phyloP scores from a whole-genome alignment of 2,113 vertebrate species.

The Macrotis lagotis region DNA sequence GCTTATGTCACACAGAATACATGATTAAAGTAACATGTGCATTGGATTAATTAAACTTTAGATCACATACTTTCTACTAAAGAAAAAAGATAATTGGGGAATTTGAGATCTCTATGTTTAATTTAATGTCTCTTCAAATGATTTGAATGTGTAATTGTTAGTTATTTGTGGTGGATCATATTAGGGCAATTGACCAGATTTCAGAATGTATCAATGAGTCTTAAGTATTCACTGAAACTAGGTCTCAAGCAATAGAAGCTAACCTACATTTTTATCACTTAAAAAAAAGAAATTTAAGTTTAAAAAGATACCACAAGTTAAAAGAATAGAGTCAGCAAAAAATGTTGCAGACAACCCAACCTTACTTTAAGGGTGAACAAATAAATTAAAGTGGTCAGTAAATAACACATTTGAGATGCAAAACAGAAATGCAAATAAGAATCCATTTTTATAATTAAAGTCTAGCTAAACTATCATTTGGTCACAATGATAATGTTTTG shows the following conservation, averaged over 20 bases:
- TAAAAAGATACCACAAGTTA: slow-evolving; percentile 35
- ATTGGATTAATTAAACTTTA: slow-evolving; percentile 54
- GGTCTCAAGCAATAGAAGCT: slow-evolving; percentile 78
- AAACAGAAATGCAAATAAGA: slow-evolving; percentile 81
- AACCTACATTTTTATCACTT: slow-evolving; percentile 77
- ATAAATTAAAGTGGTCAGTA: slow-evolving; percentile 77
- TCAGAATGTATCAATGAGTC: slow-evolving; percentile 80
- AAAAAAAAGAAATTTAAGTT: slow-evolving; percentile 69
- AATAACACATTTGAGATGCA: slow-evolving; percentile 76
- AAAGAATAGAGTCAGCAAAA: slow-evolving; percentile 80
- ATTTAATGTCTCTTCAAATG: slow-evolving; percentile 77
- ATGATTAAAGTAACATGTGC: slow-evolving; percentile 34
- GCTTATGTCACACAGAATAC: slow-evolving; percentile 21
- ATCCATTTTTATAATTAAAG: slow-evolving; percentile 83
- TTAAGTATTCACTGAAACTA: slow-evolving; percentile 73
- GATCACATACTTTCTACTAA: slow-evolving; percentile 40
- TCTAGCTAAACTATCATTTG: slow-evolving; percentile 76
- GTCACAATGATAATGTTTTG: slow-evolving; percentile 72
- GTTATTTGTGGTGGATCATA: slow-evolving; percentile 71
- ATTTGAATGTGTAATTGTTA: slow-evolving; percentile 76
- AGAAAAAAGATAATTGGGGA: slow-evolving; percentile 76
- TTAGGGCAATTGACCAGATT: slow-evolving; percentile 76
- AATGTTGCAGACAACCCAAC: slow-evolving; percentile 64
- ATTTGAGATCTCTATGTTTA: slow-evolving; percentile 80
- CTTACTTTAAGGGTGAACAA: slow-evolving; percentile 60